Evolutionary conservation across 2,888 invertebrate species (phyloP).

Genomic region (Gandaritis pyraliata): DNA sequence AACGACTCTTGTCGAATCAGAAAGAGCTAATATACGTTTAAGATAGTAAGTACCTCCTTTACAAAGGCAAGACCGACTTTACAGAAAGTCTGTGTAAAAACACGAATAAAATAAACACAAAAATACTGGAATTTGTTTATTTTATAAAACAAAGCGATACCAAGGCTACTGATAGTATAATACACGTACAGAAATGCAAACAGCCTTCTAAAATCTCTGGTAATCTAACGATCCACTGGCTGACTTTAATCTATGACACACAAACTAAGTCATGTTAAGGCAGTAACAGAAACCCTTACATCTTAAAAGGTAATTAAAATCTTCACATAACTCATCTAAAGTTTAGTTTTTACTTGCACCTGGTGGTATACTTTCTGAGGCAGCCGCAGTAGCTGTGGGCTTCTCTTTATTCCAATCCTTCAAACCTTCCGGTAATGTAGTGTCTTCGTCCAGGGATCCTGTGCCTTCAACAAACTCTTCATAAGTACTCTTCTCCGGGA

Average conservation of each 20-base stretch:
- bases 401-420: constrained; percentile 96
- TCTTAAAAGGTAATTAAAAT: constrained; percentile 73
- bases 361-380: constrained; percentile 62
- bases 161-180: constrained; percentile 49
- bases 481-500: constrained; percentile 99
- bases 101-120: constrained; percentile 33
- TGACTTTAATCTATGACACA: constrained; percentile 48
- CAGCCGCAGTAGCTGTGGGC: constrained; percentile 47
- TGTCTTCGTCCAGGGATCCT: constrained; percentile 98
- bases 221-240: constrained; percentile 39
- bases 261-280: constrained; percentile 47
- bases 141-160: constrained; percentile 65
- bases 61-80: too few relatives aligned
- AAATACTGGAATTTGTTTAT: constrained; percentile 70
- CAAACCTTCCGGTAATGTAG: constrained; percentile 96
- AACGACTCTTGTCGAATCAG: too few relatives aligned
- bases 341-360: constrained; percentile 67
- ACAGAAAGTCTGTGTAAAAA: too few relatives aligned
- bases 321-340: constrained; percentile 67
- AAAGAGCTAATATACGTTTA: too few relatives aligned
- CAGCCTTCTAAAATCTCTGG: constrained; percentile 41
- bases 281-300: constrained; percentile 64
- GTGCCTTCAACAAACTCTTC: constrained; percentile 99
- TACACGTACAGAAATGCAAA: constrained; percentile 43
- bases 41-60: too few relatives aligned